Evolutionary conservation across 2,797 vertebrate species (phyloP).

Genomic region (Lutjanus argentimaculatus): DNA sequence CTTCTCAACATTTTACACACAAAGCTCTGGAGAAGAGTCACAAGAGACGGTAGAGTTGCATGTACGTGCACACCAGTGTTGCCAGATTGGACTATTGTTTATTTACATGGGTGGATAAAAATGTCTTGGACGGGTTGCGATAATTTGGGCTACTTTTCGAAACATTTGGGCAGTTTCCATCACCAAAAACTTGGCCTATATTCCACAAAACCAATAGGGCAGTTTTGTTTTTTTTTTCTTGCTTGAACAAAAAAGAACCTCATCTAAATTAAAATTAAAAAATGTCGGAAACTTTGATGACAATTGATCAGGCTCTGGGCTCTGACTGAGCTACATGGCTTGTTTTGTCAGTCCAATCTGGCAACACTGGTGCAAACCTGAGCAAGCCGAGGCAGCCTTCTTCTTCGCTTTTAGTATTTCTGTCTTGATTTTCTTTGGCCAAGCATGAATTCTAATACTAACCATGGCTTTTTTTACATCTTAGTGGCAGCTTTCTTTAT

Average conservation of each 20-base stretch:
- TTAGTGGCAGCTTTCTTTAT: too few species aligned
- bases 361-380: too few species aligned
- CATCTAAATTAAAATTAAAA: not conserved
- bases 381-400: too few species aligned
- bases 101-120: not conserved
- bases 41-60: not conserved
- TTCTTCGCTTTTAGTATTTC: too few species aligned
- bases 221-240: too few species aligned
- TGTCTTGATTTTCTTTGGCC: too few species aligned
- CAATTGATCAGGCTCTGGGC: not conserved
- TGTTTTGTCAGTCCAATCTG: not conserved
- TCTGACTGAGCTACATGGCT: not conserved
- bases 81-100: not conserved
- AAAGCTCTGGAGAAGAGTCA: not conserved
- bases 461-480: too few species aligned
- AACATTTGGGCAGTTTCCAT: not conserved
- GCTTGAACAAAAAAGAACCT: too few species aligned
- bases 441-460: too few species aligned
- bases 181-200: not conserved
- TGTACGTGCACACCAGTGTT: not conserved
- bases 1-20: conserved; percentile 16
- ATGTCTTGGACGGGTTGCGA: too few species aligned
- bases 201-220: too few species aligned
- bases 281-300: not conserved
- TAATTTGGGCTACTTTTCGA: too few species aligned